Conservation (phyloP, 2,113 vertebrate genomes). For the Chamaetylas fuelleborni region DNA sequence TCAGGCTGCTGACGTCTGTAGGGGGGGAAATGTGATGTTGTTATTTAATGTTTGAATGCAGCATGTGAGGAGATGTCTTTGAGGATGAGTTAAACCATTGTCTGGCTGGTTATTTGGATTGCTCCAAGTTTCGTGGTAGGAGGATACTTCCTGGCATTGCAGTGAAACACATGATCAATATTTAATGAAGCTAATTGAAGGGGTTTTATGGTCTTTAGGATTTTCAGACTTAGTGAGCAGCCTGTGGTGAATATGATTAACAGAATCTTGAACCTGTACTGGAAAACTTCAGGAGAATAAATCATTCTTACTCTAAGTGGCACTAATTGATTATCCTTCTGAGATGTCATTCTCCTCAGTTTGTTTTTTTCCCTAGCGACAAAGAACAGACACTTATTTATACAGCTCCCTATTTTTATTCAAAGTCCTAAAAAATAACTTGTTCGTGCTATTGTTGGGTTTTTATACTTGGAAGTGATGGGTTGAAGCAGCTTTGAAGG, state of each 20-base stretch:
- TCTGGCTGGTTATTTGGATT: neutral
- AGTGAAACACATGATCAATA: neutral
- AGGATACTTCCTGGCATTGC: neutral
- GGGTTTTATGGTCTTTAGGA: neutral
- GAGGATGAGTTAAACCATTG: neutral
- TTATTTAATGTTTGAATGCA: neutral
- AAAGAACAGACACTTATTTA: neutral
- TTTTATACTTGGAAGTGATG: neutral
- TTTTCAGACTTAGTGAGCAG: neutral
- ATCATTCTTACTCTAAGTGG: neutral
- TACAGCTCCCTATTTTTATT: neutral
- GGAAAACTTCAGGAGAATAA: neutral
- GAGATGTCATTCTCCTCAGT: neutral
- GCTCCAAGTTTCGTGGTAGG: neutral
- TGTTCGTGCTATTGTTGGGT: neutral
- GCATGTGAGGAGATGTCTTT: neutral
- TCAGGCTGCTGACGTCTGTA: neutral
- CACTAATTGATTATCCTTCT: neutral
- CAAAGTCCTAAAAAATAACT: neutral
- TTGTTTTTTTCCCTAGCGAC: neutral
- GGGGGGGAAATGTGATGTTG: neutral
- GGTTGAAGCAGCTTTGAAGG: neutral
- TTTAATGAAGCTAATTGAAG: neutral
- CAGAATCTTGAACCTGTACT: neutral
- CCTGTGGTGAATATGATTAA: neutral